These are phyloP conservation scores for Microvelia longipes DNA, from an alignment of 1,140 invertebrate genomes.

Conservation along the genomic window DNA sequence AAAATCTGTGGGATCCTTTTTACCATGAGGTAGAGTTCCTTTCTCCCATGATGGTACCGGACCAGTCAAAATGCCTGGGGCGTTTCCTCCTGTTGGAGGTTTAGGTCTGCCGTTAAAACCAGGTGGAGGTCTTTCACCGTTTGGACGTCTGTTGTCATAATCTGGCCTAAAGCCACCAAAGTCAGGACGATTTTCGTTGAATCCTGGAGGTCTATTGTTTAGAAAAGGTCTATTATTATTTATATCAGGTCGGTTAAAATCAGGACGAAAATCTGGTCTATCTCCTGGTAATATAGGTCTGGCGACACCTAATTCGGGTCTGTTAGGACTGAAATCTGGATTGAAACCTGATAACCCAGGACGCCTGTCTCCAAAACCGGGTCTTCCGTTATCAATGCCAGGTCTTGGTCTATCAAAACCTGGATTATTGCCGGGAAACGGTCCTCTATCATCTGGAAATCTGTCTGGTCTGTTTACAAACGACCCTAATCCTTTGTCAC, in stretches of 20 bases:
- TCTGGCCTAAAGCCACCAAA: background rate
- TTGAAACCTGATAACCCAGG: background rate
- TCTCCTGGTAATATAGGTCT: background rate
- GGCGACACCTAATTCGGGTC: background rate
- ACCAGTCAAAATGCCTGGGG: background rate
- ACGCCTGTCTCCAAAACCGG: background rate
- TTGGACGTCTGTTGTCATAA: background rate
- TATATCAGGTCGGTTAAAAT: background rate
- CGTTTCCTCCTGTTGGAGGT: background rate
- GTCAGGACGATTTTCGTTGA: background rate
- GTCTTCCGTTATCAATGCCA: background rate
- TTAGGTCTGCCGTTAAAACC: background rate
- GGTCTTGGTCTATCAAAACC: background rate
- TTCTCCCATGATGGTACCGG: background rate
- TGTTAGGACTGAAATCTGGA: background rate
- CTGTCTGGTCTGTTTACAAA: background rate
- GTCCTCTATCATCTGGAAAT: background rate
- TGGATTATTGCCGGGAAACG: background rate
- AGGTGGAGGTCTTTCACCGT: background rate
- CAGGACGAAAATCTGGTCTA: background rate
- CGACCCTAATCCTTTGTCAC: background rate
- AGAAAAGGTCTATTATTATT: background rate
- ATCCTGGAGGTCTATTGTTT: background rate
- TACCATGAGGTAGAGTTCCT: conserved; percentile 28
- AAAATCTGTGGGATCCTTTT: conserved; percentile 25